Evolutionary conservation across 2,888 invertebrate species (phyloP).

Genomic region (Parasteatoda lunata): DNA sequence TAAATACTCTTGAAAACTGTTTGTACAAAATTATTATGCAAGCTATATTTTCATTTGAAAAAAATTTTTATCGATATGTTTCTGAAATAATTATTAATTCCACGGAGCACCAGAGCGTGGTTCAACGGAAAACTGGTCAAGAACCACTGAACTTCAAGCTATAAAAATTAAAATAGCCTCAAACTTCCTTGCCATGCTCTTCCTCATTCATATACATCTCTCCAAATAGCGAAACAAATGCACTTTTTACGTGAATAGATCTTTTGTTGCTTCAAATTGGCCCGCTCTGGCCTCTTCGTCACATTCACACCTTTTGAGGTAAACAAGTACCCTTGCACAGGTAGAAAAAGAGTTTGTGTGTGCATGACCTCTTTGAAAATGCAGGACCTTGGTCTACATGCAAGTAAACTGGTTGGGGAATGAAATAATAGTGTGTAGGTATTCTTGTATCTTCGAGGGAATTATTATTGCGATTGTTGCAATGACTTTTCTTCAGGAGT

Average conservation of each 20-base stretch:
- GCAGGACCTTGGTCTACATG: conserved; percentile 43
- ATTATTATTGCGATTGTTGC: no score
- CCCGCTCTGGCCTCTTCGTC: background rate
- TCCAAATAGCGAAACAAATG: background rate
- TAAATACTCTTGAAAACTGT: no score
- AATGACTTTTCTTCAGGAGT: no score
- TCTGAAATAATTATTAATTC: no score
- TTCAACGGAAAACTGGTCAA: no score
- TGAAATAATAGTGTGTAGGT: conserved; percentile 1
- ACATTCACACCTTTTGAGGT: conserved; percentile 27
- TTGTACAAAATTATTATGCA: no score
- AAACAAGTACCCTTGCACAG: conserved; percentile 27
- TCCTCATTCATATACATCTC: background rate
- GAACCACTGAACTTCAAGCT: no score
- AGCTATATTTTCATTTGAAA: no score
- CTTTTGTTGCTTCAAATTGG: conserved; percentile 1
- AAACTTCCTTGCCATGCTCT: background rate
- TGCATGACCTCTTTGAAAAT: conserved; percentile 26
- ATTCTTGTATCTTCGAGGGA: background rate
- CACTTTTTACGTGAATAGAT: background rate
- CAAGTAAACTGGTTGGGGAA: conserved; percentile 1
- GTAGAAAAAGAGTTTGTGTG: background rate
- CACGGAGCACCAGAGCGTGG: no score
- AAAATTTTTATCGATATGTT: no score
- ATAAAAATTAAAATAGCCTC: no score